A percentile compares a stretch with the other conserved stretches of the same genome.
phyloP scores from a whole-genome alignment of 1,140 invertebrate genomes.

The Drosophila pachea region DNA sequence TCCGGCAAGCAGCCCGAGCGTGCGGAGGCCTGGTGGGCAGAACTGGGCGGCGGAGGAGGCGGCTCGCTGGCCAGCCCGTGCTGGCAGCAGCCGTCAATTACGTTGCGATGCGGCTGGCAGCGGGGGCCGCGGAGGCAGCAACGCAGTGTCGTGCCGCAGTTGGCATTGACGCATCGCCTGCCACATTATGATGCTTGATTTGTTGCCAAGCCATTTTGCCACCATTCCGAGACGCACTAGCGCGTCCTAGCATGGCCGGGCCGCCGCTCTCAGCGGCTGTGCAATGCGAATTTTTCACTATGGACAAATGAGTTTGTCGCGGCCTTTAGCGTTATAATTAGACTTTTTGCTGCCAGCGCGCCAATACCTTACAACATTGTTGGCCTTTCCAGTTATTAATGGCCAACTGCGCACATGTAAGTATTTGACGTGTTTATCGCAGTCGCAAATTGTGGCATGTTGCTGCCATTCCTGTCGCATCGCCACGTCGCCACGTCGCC shows the following conservation, averaged over 20 bases:
- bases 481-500: conserved; percentile 2
- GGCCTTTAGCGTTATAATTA: conserved; percentile 75
- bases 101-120: conserved; percentile 68
- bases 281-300: conserved; percentile 73
- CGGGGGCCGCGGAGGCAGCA: conserved; percentile 10
- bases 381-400: conserved; percentile 70
- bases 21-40: too few species aligned
- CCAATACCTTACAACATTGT: conserved; percentile 67
- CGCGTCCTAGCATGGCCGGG: conserved; percentile 58
- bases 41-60: too few species aligned
- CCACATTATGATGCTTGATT: conserved; percentile 77
- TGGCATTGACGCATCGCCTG: conserved; percentile 73
- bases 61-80: too few species aligned
- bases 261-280: conserved; percentile 44
- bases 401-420: conserved; percentile 65
- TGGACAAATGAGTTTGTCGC: conserved; percentile 76
- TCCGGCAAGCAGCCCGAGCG: too few species aligned
- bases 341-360: conserved; percentile 38
- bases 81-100: conserved; percentile 77
- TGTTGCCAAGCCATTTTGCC: conserved; percentile 75
- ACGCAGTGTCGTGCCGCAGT: conserved; percentile 39
- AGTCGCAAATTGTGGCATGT: conserved; percentile 54
- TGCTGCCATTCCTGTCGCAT: conserved; percentile 14
- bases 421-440: conserved; percentile 52
- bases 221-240: conserved; percentile 45